phyloP scores from a whole-genome alignment of 2,113 vertebrate genomes.

The Argyrosomus japonicus region DNA sequence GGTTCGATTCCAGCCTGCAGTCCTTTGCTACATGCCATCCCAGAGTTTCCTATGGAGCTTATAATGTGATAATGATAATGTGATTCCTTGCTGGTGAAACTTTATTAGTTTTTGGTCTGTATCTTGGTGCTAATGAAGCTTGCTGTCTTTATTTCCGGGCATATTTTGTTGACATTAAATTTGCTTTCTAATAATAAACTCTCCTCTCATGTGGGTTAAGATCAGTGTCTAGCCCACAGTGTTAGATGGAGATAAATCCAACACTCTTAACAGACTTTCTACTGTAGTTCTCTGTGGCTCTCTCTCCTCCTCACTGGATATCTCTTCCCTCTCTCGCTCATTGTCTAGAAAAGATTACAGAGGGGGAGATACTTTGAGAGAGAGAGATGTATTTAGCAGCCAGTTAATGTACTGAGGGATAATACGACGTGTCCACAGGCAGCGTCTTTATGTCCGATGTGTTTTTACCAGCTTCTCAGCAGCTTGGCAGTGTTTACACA shows the following conservation, averaged over 20 bases:
- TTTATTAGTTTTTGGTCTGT: no score
- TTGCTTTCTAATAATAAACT: constrained; percentile 50
- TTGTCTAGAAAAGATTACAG: constrained; percentile 77
- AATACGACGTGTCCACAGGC: constrained; percentile 82
- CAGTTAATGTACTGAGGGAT: constrained; percentile 85
- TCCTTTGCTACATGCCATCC: no score
- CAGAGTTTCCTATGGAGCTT: no score
- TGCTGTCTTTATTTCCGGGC: background rate
- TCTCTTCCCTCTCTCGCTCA: constrained; percentile 53
- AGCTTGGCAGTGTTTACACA: constrained; percentile 88
- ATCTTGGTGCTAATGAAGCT: no score
- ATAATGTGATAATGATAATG: no score
- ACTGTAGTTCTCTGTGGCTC: constrained; percentile 54
- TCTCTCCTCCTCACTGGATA: constrained; percentile 38
- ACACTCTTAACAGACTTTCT: constrained; percentile 38
- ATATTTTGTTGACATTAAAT: constrained; percentile 25
- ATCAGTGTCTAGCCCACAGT: constrained; percentile 68
- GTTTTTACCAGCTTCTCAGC: constrained; percentile 85
- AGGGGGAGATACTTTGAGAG: constrained; percentile 54
- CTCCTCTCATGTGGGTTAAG: constrained; percentile 54
- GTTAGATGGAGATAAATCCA: constrained; percentile 75
- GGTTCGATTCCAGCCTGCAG: no score
- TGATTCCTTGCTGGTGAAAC: no score
- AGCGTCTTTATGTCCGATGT: constrained; percentile 84
- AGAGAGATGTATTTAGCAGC: constrained; percentile 72